Conservation (phyloP, 2,888 invertebrate species). For the Holacanthella duospinosa region DNA sequence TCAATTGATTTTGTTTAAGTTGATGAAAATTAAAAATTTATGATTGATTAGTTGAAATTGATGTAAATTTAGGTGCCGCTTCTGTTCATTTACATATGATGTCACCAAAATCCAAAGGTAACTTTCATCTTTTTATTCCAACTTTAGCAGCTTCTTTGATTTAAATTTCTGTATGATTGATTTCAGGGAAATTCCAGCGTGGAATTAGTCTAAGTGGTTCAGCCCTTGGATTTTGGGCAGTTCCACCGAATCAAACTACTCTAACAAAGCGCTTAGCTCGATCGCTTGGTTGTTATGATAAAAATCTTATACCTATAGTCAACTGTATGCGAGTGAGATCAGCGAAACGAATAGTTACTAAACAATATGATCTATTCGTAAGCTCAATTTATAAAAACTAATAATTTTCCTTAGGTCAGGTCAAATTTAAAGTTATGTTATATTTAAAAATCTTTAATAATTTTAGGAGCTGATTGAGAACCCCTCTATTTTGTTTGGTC, state of each 20-base stretch:
- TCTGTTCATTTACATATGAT: constrained; percentile 20
- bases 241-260: constrained; percentile 1
- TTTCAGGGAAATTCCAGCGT: background rate
- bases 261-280: background rate
- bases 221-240: constrained; percentile 7
- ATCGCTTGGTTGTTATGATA: background rate
- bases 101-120: constrained; percentile 10
- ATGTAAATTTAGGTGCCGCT: constrained; percentile 12
- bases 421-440: too few relatives aligned
- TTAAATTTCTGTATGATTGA: background rate
- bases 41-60: background rate
- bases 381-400: background rate
- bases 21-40: background rate
- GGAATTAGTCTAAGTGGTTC: background rate
- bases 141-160: background rate
- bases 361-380: constrained; percentile 9
- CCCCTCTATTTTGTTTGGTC: constrained; percentile 29
- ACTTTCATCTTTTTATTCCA: background rate
- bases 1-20: too few relatives aligned
- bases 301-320: background rate
- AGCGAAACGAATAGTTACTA: background rate
- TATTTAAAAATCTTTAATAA: background rate
- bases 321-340: background rate
- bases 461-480: constrained; percentile 28
- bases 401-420: too few relatives aligned